Base-by-base conservation (phyloP, 2,888 invertebrate genomes). In the Gibbula magus region DNA sequence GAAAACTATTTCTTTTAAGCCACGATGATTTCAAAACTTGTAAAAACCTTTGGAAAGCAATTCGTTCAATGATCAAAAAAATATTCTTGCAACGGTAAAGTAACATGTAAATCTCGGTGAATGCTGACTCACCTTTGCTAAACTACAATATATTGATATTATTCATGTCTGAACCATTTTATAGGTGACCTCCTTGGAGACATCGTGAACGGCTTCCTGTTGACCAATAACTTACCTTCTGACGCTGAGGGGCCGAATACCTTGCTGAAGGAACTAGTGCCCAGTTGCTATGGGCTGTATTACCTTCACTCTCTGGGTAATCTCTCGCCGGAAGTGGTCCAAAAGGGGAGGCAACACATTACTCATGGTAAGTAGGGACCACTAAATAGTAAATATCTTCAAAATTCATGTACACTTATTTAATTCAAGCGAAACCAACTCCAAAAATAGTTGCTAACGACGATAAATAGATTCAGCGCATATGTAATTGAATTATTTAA, bases 181-280 rank as follows among this genome's bases (percentile, higher is more conserved):
- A 7, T 52, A 75, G 75, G 75, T 16, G 75, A 75, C 32, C 32
- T 75, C 5, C 54, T 75, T 74, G 74, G 74, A 20, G 51, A 45
- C 22, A 52, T 74, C 45, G 25, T 74, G 22, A 74, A 45, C 54
- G 51, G 51, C 52, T 25, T 75, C 54, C 29, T 75, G 16, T 5
- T 32, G 10, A 54, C 29, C 18, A 53, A 29, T 16, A 29, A 25
- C 2, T n/a, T 53, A 7, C 20, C 52, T 1, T 25, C 52, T 0
- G 53, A 29, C n/a, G 16, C 16, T 16, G 53, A 25, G 5, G 20
- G 20, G 1, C 25, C 53, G 4, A 54, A 51, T 13, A 18, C 16
- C 8, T 10, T 54, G 18, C 52, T 75, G 75, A 53, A n/a, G 75
- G 25, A 52, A 16, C 8, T 75, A n/a, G 53, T 29, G 2, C 75